These are phyloP conservation scores for Halocynthia aurantium DNA, from an alignment of 23 tunicate genomes.

Conservation along the genomic window DNA sequence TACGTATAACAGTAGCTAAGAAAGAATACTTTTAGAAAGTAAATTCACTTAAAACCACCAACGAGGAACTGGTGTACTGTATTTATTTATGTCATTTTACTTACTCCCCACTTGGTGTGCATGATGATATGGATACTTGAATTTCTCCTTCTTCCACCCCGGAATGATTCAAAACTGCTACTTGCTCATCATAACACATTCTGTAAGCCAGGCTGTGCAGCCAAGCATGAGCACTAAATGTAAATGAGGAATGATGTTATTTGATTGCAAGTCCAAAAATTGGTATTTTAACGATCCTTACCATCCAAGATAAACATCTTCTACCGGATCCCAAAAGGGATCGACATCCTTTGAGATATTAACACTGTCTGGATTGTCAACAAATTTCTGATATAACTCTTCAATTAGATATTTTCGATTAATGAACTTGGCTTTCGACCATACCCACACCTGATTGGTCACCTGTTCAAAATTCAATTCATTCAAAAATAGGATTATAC, in stretches of 20 bases:
- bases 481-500: background rate
- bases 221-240: slow-evolving; percentile 63
- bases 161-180: slow-evolving; percentile 26
- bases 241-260: slow-evolving; percentile 1
- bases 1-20: no score
- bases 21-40: background rate
- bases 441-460: slow-evolving; percentile 75
- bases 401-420: slow-evolving; percentile 70
- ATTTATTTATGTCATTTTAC: background rate
- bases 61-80: background rate
- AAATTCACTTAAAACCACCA: background rate
- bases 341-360: slow-evolving; percentile 36
- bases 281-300: background rate
- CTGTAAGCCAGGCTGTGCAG: slow-evolving; percentile 49
- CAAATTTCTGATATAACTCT: slow-evolving; percentile 49
- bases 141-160: slow-evolving; percentile 48
- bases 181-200: slow-evolving; percentile 53
- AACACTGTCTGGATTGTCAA: slow-evolving; percentile 32
- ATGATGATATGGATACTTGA: slow-evolving; percentile 45
- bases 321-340: slow-evolving; percentile 86
- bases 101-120: slow-evolving; percentile 50
- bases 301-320: slow-evolving; percentile 78
- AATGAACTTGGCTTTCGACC: slow-evolving; percentile 66
- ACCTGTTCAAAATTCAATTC: slow-evolving; percentile 2
- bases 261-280: background rate